A percentile compares a stretch with the other conserved stretches of the same genome.
Conservation (phyloP, 2,888 invertebrate genomes). For the Drosophila anceps region DNA sequence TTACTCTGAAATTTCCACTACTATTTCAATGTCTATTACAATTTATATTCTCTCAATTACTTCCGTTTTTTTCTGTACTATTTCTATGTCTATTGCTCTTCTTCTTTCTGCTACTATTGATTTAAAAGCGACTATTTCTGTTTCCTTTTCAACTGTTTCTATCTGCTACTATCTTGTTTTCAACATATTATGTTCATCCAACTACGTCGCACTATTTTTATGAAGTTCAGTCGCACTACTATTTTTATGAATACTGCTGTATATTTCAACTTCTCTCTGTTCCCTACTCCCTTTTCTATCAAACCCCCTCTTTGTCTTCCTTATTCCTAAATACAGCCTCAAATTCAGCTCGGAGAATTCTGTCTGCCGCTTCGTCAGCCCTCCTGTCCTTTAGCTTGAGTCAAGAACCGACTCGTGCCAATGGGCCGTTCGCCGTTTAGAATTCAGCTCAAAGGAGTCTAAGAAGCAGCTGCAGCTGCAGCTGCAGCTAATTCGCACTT, state of each 20-base stretch:
- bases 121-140: no score
- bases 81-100: not conserved
- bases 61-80: not conserved
- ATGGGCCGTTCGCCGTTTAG: slow-evolving; percentile 1
- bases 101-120: not conserved
- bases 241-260: no score
- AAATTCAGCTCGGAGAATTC: not conserved
- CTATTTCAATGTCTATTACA: not conserved
- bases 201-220: no score
- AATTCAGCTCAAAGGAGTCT: slow-evolving; percentile 17
- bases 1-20: not conserved
- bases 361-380: not conserved
- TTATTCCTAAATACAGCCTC: not conserved
- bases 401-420: slow-evolving; percentile 5
- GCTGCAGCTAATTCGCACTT: slow-evolving; percentile 29
- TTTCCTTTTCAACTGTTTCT: not conserved
- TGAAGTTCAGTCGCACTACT: no score
- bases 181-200: no score
- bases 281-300: not conserved
- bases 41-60: no score
- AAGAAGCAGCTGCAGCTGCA: slow-evolving; percentile 38
- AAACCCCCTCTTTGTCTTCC: not conserved
- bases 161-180: not conserved
- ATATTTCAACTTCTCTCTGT: no score
- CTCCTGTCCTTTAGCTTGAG: not conserved